Conservation (phyloP, 1,140 invertebrate genomes). For the Anastrepha obliqua region DNA sequence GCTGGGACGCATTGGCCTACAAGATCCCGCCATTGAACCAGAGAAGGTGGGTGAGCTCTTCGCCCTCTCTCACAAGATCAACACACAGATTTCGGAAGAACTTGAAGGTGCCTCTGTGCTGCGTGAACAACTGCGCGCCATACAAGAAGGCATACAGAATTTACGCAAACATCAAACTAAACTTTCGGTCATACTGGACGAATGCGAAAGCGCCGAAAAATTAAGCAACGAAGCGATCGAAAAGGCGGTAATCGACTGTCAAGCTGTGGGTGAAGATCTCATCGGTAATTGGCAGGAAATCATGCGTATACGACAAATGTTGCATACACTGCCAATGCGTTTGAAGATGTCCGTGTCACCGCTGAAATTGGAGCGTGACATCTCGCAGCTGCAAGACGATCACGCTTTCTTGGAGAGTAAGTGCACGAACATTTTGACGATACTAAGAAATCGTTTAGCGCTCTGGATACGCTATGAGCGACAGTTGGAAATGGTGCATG, state of each 20-base stretch:
- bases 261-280: slow-evolving; percentile 80
- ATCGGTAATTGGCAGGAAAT: slow-evolving; percentile 83
- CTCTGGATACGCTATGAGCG: slow-evolving; percentile 85
- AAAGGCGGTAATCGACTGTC: slow-evolving; percentile 81
- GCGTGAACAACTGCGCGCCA: slow-evolving; percentile 81
- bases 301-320: slow-evolving; percentile 81
- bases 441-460: slow-evolving; percentile 80
- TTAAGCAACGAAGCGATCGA: slow-evolving; percentile 83
- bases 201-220: slow-evolving; percentile 82
- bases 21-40: slow-evolving; percentile 81
- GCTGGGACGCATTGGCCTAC: slow-evolving; percentile 82
- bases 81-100: slow-evolving; percentile 83
- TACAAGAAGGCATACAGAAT: slow-evolving; percentile 81
- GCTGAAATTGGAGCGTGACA: slow-evolving; percentile 82
- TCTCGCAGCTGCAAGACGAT: slow-evolving; percentile 83
- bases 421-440: slow-evolving; percentile 79
- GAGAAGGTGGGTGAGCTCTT: slow-evolving; percentile 84
- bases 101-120: slow-evolving; percentile 82
- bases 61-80: slow-evolving; percentile 80
- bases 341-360: slow-evolving; percentile 84
- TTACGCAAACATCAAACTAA: slow-evolving; percentile 81
- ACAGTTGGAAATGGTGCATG: slow-evolving; percentile 85
- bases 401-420: slow-evolving; percentile 82
- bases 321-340: slow-evolving; percentile 84
- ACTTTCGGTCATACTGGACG: slow-evolving; percentile 79